A percentile compares a stretch with the other conserved stretches of the same genome.
Conservation (phyloP, 1,140 invertebrate genomes). For the Heliconius eleuchia region DNA sequence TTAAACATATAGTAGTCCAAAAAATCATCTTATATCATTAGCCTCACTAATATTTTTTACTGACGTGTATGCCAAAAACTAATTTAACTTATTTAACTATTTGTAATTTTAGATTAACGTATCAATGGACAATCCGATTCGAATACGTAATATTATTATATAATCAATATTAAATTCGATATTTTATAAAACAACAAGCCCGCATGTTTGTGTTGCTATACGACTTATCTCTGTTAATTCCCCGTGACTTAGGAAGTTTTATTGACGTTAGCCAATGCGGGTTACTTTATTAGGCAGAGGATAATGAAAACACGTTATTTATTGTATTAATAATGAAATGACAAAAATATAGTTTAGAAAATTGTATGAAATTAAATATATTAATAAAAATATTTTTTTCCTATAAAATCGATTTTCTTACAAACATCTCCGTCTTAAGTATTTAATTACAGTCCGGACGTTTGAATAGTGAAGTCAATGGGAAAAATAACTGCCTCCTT, state of each 20-base stretch:
- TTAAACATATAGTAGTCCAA: too few species aligned
- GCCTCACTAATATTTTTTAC: not conserved
- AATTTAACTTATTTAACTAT: not conserved
- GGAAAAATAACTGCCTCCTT: slow-evolving; percentile 4
- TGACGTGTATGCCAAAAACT: not conserved
- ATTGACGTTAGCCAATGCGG: slow-evolving; percentile 57
- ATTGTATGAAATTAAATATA: not conserved
- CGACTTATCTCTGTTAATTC: slow-evolving; percentile 61
- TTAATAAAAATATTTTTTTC: not conserved
- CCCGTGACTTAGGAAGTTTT: slow-evolving; percentile 58
- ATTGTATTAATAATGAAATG: not conserved
- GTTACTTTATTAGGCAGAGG: slow-evolving; percentile 47
- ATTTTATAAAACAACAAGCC: slow-evolving; percentile 42
- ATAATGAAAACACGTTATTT: slow-evolving; percentile 19
- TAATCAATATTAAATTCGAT: slow-evolving; percentile 4
- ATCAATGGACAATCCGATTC: not conserved
- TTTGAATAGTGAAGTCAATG: slow-evolving; percentile 9
- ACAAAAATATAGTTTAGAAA: not conserved
- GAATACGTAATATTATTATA: not conserved
- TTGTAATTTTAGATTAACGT: not conserved
- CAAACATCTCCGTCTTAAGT: not conserved
- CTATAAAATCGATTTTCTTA: not conserved
- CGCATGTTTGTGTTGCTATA: slow-evolving; percentile 55
- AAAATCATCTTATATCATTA: too few species aligned
- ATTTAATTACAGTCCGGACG: not conserved